Percentiles rank a stretch among this genome's conserved stretches.
phyloP scores from a whole-genome alignment of 2,797 vertebrate species.

The Tokudaia muenninki region DNA sequence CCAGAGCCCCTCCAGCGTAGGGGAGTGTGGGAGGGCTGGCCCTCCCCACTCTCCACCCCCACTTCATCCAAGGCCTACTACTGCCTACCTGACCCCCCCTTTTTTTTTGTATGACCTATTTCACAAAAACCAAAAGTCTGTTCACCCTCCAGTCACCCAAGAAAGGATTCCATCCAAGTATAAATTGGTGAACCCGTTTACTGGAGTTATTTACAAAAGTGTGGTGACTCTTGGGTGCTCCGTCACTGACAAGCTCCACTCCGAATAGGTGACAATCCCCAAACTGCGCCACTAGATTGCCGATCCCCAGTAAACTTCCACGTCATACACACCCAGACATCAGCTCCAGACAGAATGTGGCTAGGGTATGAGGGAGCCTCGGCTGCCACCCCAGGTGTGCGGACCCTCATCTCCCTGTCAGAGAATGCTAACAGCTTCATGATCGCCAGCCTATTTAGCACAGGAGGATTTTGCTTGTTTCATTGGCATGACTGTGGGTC shows the following conservation, averaged over 20 bases:
- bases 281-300: neutral
- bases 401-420: too few species aligned
- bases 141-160: neutral
- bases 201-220: neutral
- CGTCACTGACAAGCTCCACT: neutral
- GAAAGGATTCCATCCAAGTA: neutral
- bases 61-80: neutral
- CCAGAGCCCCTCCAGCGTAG: too few species aligned
- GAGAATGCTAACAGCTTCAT: neutral
- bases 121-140: neutral
- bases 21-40: neutral
- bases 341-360: neutral
- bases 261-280: neutral
- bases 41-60: rapidly evolving
- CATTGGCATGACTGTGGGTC: neutral
- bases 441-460: neutral
- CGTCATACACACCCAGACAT: neutral
- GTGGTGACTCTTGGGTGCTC: neutral
- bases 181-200: neutral
- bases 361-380: neutral
- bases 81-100: too few species aligned
- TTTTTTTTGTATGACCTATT: neutral
- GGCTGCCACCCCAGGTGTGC: neutral
- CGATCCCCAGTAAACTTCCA: neutral
- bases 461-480: neutral